Base-by-base conservation (phyloP, 2,888 invertebrate species). In the Melitaea athalia region DNA sequence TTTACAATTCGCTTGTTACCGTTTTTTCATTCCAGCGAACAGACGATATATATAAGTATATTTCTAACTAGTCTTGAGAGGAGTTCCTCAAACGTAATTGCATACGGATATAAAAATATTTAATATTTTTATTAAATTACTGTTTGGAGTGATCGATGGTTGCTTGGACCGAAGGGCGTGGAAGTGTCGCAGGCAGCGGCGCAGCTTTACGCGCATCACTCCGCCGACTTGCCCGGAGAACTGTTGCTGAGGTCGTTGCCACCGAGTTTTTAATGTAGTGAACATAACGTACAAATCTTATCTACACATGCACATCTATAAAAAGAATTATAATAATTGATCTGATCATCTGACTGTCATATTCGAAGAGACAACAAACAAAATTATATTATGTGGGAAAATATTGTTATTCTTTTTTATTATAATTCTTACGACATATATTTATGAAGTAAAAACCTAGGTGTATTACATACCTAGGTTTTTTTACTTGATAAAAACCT, bases 201-300 rank as follows among this genome's bases (percentile, higher is more conserved):
- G 66, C 71, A 71, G 69, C 71, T 67, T 69, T 69, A 67, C 59
- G 71, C 69, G 71, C 71, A 69, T 69, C 69, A 59, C 33, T 63
- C 42, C 38, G 38, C 8, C 38, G 38, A 38, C 38, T 38, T 55
- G 52, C 52, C 57, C 59, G 59, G 67, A 55, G 64, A 49, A 71
- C 68, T 69, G 70, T 65, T 67, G 57, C 64, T 15, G 67, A 69
- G 69, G 69, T 69, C 71, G 69, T 69, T 71, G 71, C 59, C 70
- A 63, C 64, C 64, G 59, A 42, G 53, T 68, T 43, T 68, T 67
- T 70, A 24, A 24, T 24, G 24, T 24, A 24, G 24, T 24, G 61
- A 61, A 64, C 43, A 43, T 52, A 10, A 65, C 31, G 33, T 60
- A 52, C 52, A 65, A 65, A 11, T 59, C 59, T 49, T 64, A 59